Conservation (phyloP, 2,113 vertebrate genomes). For the Australoheros scitulus region DNA sequence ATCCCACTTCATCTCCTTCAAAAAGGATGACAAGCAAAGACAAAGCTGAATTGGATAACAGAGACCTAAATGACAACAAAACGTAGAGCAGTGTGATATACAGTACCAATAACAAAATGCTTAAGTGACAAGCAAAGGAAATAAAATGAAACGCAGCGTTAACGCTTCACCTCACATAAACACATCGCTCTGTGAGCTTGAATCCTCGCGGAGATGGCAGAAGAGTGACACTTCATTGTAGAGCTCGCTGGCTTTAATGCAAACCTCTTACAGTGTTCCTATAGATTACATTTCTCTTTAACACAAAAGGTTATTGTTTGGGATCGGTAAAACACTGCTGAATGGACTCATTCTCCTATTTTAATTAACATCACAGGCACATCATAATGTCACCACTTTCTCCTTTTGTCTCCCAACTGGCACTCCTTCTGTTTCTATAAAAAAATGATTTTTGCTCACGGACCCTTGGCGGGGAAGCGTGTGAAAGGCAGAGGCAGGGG, state of each 20-base stretch:
- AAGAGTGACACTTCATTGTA: constrained; percentile 46
- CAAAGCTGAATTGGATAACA: constrained; percentile 49
- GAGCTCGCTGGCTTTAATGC: constrained; percentile 4
- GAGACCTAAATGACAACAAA: constrained; percentile 46
- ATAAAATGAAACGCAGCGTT: neutral
- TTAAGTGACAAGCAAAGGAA: constrained; percentile 50
- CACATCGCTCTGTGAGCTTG: constrained; percentile 1
- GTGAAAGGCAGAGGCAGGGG: constrained; percentile 74
- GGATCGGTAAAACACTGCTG: constrained; percentile 50
- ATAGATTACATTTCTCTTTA: constrained; percentile 29
- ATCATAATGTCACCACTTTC: constrained; percentile 79
- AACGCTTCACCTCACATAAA: constrained; percentile 31
- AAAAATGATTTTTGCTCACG: neutral
- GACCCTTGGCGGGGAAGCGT: neutral
- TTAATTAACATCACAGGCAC: constrained; percentile 88
- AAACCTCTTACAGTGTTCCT: neutral
- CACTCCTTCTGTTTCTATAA: neutral
- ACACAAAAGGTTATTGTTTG: constrained; percentile 50
- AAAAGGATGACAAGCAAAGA: constrained; percentile 52
- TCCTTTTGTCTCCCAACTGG: constrained; percentile 70
- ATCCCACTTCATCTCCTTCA: constrained; percentile 33
- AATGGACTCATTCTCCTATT: constrained; percentile 85
- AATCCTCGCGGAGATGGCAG: constrained; percentile 9
- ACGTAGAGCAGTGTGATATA: constrained; percentile 39
- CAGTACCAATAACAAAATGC: constrained; percentile 27